Evolutionary conservation across 1,140 invertebrate species (phyloP), one percentile per base, ranked within the genome.

Genomic region (Drosophila pseudoananassae): DNA sequence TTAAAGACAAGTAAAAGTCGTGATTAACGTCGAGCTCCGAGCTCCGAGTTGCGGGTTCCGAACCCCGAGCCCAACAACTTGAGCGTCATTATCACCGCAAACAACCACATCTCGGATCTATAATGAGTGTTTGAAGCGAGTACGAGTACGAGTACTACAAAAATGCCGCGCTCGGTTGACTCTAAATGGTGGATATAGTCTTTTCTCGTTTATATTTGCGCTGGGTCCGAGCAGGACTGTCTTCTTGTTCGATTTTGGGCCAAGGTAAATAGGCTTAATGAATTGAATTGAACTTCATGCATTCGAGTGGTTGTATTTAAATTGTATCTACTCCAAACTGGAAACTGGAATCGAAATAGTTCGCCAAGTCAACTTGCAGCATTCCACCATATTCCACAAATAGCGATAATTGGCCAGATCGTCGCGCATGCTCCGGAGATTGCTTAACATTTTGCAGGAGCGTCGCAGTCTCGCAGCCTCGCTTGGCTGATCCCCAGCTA

Each of bases 1-100:
- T 90, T 90, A 88, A 90, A 88, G 78, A 81, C 88, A 88, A 88
- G 88, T 89, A 90, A 89, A 90, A 89, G 85, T 89, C 84, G 84
- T 89, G 84, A 85, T 89, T 89, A 89, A 81, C 83, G 84, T 83
- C 82, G 65, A 29, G 27, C 38, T 3, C n/a, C 36, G 23, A 27
- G 17, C 46, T 45, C 17, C 45, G 10, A 23, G 45, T 1, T 61
- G 17, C 38, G 20, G 33, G 60, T 25, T 45, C 45, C 58, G 33
- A 27, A 7, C 25, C 25, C 25, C 25, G 25, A 27, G 25, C 25
- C 25, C 25, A 47, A 65, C 43, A 20, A 9, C 43, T 85, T 71
- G 52, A 77, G 76, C 76, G 77, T 88, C 79, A 88, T 89, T 89
- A 88, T 88, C 56, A 78, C 52, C 83, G 66, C 74, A 82, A 87